A percentile compares a stretch with the other conserved stretches of the same genome.
phyloP scores from a whole-genome alignment of 1,140 invertebrate species.

The Drepana arcuata region DNA sequence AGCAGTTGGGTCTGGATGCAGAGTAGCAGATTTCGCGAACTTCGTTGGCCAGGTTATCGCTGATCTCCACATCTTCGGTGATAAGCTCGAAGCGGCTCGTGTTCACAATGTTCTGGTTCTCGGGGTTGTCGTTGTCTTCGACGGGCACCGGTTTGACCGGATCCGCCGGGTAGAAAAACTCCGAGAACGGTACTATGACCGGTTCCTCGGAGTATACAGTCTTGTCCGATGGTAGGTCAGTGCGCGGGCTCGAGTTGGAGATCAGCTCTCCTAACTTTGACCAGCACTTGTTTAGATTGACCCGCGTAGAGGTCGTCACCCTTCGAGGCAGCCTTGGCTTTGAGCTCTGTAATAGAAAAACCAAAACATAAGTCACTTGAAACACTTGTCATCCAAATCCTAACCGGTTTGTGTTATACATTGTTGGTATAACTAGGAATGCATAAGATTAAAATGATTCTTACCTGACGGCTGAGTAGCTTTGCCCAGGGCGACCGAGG shows the following conservation, averaged over 20 bases:
- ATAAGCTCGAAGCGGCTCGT: constrained; percentile 51
- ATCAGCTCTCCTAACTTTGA: constrained; percentile 72
- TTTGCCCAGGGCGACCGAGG: constrained; percentile 65
- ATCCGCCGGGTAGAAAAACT: constrained; percentile 54
- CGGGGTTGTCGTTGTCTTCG: constrained; percentile 51
- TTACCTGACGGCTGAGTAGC: constrained; percentile 63
- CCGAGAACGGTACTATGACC: constrained; percentile 45
- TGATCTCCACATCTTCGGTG: constrained; percentile 56
- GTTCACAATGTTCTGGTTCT: constrained; percentile 54
- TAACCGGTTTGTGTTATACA: too few species aligned
- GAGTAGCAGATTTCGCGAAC: constrained; percentile 67
- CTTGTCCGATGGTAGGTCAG: constrained; percentile 60
- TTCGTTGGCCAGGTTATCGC: constrained; percentile 73
- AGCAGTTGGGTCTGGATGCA: constrained; percentile 37
- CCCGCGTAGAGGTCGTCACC: constrained; percentile 63
- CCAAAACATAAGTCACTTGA: constrained; percentile 15
- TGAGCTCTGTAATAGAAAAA: constrained; percentile 55
- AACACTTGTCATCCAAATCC: too few species aligned
- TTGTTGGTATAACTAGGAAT: too few species aligned
- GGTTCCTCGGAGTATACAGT: constrained; percentile 54
- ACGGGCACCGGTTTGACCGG: constrained; percentile 51
- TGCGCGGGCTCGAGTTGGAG: constrained; percentile 50
- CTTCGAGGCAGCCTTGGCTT: constrained; percentile 68
- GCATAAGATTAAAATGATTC: neutral
- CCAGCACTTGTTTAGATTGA: constrained; percentile 75